A percentile compares a stretch with the other conserved stretches of the same genome.
These are phyloP conservation scores for Ardeotis arabs DNA, from an alignment of 2,113 vertebrate species.

Conservation along the genomic window DNA sequence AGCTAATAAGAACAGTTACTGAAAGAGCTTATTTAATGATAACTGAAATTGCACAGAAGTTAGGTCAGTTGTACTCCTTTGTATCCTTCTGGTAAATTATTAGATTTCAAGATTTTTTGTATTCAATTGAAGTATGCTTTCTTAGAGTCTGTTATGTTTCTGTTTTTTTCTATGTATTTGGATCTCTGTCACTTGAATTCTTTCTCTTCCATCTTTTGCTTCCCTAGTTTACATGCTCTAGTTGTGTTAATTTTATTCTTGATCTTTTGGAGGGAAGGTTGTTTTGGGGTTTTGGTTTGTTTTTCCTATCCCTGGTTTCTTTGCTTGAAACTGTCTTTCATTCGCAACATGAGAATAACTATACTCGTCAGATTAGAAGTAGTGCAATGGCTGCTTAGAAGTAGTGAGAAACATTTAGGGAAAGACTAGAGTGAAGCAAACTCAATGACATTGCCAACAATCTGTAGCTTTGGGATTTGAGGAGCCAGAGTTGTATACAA, in stretches of 20 bases:
- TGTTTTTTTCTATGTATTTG: background rate
- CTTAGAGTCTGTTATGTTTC: background rate
- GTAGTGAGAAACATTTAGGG: background rate
- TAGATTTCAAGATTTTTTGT: conserved; percentile 18
- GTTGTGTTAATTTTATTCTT: conserved; percentile 14
- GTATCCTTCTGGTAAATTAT: background rate
- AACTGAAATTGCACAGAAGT: background rate
- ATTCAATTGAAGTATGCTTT: background rate
- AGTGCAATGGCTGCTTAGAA: background rate
- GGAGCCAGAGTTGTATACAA: background rate
- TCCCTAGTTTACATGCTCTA: conserved; percentile 12
- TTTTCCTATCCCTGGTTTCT: background rate
- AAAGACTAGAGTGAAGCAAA: background rate
- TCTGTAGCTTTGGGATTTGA: conserved; percentile 28
- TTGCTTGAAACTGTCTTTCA: conserved; percentile 5
- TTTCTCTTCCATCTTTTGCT: background rate
- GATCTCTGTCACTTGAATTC: background rate
- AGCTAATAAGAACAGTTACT: background rate
- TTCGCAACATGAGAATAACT: background rate
- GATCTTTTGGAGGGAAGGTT: background rate
- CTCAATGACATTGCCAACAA: background rate
- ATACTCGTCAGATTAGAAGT: background rate
- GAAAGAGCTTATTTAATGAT: background rate
- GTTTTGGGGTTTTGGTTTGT: background rate
- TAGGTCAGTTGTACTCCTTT: background rate